A percentile compares a stretch with the other conserved stretches of the same genome.
Conservation (phyloP, 2,888 invertebrate genomes). For the Xestia ashworthii region DNA sequence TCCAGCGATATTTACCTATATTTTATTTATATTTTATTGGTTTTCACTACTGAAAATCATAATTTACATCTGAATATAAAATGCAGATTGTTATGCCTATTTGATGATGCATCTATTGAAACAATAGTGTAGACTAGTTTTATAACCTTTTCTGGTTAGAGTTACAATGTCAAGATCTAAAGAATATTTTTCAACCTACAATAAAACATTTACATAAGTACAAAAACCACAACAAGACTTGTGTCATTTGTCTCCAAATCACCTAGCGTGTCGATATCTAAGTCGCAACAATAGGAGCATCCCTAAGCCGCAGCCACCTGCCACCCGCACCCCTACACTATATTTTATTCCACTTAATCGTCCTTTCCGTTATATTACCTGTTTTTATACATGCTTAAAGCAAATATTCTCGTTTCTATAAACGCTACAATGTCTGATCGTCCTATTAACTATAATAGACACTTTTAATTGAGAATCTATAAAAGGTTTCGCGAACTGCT, state of each 20-base stretch:
- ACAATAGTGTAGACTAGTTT: neutral
- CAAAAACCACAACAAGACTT: neutral
- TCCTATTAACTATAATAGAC: conserved; percentile 90
- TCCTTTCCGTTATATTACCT: conserved; percentile 90
- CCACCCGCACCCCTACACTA: conserved; percentile 89
- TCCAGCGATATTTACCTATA: too few species aligned
- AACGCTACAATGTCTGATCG: conserved; percentile 83
- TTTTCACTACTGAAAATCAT: neutral
- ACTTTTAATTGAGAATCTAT: conserved; percentile 91
- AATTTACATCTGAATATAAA: neutral
- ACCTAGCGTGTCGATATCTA: conserved; percentile 52
- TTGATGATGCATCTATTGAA: neutral
- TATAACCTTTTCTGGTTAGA: neutral
- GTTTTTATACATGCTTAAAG: conserved; percentile 89
- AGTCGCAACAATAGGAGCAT: conserved; percentile 65
- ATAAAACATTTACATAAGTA: neutral
- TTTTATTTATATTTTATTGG: too few species aligned
- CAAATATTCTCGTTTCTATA: conserved; percentile 89
- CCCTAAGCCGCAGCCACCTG: conserved; percentile 86
- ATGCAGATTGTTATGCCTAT: neutral
- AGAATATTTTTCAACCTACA: neutral
- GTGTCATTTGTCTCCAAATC: conserved; percentile 20
- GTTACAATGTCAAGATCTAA: neutral
- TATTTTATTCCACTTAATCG: conserved; percentile 91
- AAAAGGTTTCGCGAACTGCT: conserved; percentile 89